phyloP scores from a whole-genome alignment of 2,888 invertebrate species.

The Mesorhabditis sp. region DNA sequence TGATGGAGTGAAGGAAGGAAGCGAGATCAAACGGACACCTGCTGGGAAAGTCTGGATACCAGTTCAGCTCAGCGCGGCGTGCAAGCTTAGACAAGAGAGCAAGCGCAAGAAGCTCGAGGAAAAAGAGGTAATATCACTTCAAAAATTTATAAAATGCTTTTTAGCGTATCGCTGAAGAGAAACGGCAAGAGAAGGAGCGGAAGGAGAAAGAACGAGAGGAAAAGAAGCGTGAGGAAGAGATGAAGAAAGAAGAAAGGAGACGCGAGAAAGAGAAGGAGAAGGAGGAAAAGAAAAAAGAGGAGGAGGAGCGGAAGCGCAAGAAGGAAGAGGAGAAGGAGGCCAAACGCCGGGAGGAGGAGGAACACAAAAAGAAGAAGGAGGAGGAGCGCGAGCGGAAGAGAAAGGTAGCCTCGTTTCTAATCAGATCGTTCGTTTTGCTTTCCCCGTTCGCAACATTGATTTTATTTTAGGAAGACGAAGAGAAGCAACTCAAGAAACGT shows the following conservation, averaged over 20 bases:
- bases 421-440: no score
- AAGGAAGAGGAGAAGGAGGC: conserved; percentile 26
- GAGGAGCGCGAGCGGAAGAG: no score
- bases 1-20: no score
- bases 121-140: no score
- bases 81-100: conserved; percentile 15
- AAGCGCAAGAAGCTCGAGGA: conserved; percentile 11
- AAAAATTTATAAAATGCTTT: no score
- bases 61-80: no score
- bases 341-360: conserved; percentile 26
- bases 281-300: conserved; percentile 22
- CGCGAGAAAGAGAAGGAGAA: conserved; percentile 29
- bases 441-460: no score
- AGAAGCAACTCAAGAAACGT: conserved; percentile 10
- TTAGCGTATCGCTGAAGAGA: conserved; percentile 30
- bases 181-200: conserved; percentile 32
- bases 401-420: no score
- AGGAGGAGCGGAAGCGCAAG: conserved; percentile 18
- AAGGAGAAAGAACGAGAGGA: conserved; percentile 18
- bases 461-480: conserved; percentile 14
- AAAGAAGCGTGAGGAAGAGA: conserved; percentile 18
- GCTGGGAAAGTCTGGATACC: no score
- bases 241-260: conserved; percentile 17
- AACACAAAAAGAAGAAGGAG: conserved; percentile 15
- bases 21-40: no score